Evolutionary conservation across 92 coral and sea anemone species (phyloP).

Genomic region (Phenganax subtilis): DNA sequence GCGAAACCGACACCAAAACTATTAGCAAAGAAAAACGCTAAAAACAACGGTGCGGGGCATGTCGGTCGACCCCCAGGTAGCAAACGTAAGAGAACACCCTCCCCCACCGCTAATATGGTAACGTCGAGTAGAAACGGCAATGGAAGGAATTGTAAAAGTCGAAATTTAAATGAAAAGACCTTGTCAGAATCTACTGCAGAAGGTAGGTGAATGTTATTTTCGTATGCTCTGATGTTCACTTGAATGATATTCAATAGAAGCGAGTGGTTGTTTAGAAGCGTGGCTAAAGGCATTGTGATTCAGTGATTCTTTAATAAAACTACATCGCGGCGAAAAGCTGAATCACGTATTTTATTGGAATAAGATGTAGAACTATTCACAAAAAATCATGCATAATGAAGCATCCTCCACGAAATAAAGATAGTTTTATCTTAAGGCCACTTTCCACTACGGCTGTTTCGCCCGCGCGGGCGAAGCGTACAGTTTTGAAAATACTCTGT

Average conservation of each 20-base stretch:
- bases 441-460: too few species aligned
- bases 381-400: too few species aligned
- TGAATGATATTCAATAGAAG: not conserved
- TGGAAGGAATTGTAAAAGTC: conserved; percentile 20
- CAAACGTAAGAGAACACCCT: conserved; percentile 55
- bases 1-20: conserved; percentile 61
- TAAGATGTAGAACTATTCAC: too few species aligned
- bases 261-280: too few species aligned
- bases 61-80: conserved; percentile 40
- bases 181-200: conserved; percentile 3
- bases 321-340: too few species aligned
- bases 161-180: not conserved
- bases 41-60: conserved; percentile 46
- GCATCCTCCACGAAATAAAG: too few species aligned
- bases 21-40: conserved; percentile 56
- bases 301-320: too few species aligned
- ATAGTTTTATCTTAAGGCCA: too few species aligned
- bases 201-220: not conserved
- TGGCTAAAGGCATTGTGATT: too few species aligned
- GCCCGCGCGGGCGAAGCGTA: too few species aligned
- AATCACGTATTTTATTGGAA: too few species aligned
- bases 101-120: conserved; percentile 47
- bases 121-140: conserved; percentile 26
- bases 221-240: not conserved
- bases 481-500: too few species aligned